phyloP scores from a whole-genome alignment of 2,888 invertebrate genomes.

The Drosophila mayaguana region DNA sequence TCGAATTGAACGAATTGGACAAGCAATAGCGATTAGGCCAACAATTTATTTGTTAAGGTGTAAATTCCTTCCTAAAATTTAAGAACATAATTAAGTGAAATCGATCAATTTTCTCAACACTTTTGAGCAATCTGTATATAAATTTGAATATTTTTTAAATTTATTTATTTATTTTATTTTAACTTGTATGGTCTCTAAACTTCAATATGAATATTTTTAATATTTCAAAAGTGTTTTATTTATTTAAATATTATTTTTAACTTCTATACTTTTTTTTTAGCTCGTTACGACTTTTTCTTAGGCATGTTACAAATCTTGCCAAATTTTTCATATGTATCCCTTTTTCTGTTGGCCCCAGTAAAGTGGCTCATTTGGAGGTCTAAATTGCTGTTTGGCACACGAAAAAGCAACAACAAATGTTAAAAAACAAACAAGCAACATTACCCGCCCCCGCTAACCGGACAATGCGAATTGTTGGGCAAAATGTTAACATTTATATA shows the following conservation, averaged over 20 bases:
- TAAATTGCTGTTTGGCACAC: constrained; percentile 1
- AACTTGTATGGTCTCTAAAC: too few species aligned
- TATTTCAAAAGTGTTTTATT: not conserved
- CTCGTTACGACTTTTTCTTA: fast-evolving
- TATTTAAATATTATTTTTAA: not conserved
- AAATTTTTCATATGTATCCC: not conserved
- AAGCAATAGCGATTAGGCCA: too few species aligned
- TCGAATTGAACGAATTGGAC: too few species aligned
- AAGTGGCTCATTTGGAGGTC: constrained; percentile 9
- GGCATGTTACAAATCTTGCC: not conserved
- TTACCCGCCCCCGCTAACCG: constrained; percentile 19
- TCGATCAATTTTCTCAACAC: not conserved
- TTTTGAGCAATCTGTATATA: not conserved
- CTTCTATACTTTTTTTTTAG: too few species aligned
- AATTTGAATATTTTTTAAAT: not conserved
- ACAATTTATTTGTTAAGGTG: too few species aligned
- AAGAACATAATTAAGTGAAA: not conserved
- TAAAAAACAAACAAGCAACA: constrained; percentile 8
- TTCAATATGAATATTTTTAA: too few species aligned
- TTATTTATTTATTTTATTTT: too few species aligned
- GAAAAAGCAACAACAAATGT: constrained; percentile 15
- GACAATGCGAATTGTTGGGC: constrained; percentile 41
- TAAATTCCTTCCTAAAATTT: too few species aligned
- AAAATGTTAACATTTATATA: constrained; percentile 29
- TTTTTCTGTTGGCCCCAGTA: not conserved